Percentiles rank a stretch among this genome's conserved stretches.
Conservation (phyloP, 2,797 vertebrate species). For the Schizothorax lantsangensis region DNA sequence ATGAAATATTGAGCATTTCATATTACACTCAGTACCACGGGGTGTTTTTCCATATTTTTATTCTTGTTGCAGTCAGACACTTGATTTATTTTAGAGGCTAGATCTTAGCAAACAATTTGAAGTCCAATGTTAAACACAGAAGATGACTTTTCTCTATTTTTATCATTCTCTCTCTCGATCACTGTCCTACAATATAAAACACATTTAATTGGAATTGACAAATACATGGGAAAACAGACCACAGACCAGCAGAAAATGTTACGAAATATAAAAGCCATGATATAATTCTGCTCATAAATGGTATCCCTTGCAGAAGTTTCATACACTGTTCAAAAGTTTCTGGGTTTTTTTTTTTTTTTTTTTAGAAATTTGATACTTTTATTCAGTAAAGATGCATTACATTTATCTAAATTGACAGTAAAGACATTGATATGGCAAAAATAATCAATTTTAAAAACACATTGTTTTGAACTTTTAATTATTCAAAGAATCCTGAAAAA, state of each 20-base stretch:
- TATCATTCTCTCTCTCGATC: not conserved
- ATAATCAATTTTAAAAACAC: not conserved
- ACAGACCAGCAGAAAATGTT: not conserved
- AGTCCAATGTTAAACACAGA: not conserved
- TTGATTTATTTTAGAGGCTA: slow-evolving; percentile 7
- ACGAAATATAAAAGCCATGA: not conserved
- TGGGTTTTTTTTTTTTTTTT: not conserved
- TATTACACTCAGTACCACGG: not conserved
- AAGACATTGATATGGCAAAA: not conserved
- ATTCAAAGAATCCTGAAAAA: not conserved
- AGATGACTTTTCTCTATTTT: not conserved
- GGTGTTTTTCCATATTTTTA: slow-evolving; percentile 7
- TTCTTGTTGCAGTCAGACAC: not conserved
- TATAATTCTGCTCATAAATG: not conserved
- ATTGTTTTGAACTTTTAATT: not conserved
- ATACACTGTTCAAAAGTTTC: not conserved
- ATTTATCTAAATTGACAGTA: not conserved
- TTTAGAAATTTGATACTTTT: not conserved
- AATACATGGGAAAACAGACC: not conserved
- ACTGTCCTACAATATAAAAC: not conserved
- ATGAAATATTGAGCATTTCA: not conserved
- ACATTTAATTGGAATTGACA: not conserved
- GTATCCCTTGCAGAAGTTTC: not conserved
- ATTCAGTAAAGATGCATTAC: not conserved
- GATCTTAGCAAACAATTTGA: not conserved